These are phyloP conservation scores for Grus americana DNA, from an alignment of 2,113 vertebrate species.

Conservation along the genomic window DNA sequence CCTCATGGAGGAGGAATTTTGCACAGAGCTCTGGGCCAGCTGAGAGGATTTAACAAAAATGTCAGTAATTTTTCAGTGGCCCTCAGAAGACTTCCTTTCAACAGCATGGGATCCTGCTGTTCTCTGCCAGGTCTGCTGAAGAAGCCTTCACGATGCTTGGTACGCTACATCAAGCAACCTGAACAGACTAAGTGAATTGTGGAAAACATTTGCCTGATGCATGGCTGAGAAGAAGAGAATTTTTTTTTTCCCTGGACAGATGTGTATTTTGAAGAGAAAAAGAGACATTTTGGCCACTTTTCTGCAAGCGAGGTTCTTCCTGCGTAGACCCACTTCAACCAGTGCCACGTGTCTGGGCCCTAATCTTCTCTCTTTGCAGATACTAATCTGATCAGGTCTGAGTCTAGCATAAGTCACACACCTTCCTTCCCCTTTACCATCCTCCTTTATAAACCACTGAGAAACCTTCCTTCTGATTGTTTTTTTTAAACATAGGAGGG, in stretches of 20 bases:
- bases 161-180: background rate
- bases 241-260: background rate
- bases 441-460: background rate
- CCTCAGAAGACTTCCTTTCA: background rate
- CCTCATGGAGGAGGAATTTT: background rate
- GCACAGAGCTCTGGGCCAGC: background rate
- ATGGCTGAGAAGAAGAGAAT: background rate
- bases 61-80: background rate
- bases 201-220: background rate
- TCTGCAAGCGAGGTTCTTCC: background rate
- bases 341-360: accelerated
- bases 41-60: background rate
- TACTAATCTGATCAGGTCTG: background rate
- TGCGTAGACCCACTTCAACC: background rate
- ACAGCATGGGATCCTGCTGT: background rate
- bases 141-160: background rate
- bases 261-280: background rate
- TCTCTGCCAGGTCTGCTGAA: background rate
- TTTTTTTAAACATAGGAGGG: background rate
- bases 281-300: background rate
- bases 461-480: background rate
- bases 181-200: background rate
- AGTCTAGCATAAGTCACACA: background rate
- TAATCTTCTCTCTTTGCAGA: background rate
- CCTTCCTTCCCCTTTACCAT: background rate